phyloP scores from a whole-genome alignment of 2,888 invertebrate genomes.

The Epinotia ramella region DNA sequence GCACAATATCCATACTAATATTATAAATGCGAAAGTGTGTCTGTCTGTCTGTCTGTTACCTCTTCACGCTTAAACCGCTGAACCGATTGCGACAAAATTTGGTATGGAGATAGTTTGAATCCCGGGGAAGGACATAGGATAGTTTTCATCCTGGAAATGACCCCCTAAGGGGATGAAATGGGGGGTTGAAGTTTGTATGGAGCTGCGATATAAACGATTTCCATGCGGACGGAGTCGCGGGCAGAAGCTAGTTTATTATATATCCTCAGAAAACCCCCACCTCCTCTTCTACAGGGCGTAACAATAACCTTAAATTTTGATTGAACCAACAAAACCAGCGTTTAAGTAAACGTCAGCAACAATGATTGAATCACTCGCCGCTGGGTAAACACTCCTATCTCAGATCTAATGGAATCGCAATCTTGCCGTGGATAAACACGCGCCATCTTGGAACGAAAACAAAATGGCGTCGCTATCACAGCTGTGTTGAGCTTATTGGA shows the following conservation, averaged over 20 bases:
- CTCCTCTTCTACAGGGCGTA: neutral
- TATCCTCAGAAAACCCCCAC: neutral
- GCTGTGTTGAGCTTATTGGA: constrained; percentile 26
- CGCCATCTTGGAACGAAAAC: constrained; percentile 38
- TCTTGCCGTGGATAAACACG: constrained; percentile 24
- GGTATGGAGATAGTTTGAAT: too few species aligned
- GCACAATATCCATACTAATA: neutral
- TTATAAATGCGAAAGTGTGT: too few species aligned
- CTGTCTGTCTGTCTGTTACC: too few species aligned
- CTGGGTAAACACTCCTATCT: constrained; percentile 37
- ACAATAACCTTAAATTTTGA: constrained; percentile 41
- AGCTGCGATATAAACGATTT: too few species aligned
- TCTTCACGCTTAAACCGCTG: too few species aligned
- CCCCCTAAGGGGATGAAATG: too few species aligned
- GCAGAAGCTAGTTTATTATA: too few species aligned
- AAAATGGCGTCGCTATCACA: constrained; percentile 38
- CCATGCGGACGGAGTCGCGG: too few species aligned
- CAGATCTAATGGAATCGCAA: constrained; percentile 40
- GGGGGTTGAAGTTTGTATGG: too few species aligned
- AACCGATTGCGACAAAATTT: too few species aligned
- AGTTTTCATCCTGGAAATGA: too few species aligned
- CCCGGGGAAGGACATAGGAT: too few species aligned
- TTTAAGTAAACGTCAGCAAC: constrained; percentile 39
- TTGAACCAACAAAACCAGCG: constrained; percentile 44
- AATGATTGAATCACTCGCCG: constrained; percentile 44